Evolutionary conservation across 2,888 invertebrate species (phyloP).

Genomic region (Phragmatobia fuliginosa): DNA sequence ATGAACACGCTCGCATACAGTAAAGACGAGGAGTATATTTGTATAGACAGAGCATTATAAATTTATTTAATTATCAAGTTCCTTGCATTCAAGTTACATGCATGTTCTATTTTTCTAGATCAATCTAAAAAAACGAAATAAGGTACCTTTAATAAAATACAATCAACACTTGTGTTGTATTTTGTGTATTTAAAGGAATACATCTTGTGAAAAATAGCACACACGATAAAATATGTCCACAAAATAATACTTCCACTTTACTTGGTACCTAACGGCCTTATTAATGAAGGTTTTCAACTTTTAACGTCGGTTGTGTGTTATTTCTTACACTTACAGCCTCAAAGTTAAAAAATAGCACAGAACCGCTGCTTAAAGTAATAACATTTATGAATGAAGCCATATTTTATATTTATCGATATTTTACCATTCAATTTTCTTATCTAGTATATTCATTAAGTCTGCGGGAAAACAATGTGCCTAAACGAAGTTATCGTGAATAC

Average conservation of each 20-base stretch:
- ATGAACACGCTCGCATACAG: no score
- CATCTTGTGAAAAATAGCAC: background rate
- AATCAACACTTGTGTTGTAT: background rate
- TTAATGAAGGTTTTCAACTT: no score
- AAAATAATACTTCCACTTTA: background rate
- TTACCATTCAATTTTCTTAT: constrained; percentile 3
- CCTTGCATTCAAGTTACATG: no score
- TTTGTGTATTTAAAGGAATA: background rate
- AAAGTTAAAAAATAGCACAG: no score
- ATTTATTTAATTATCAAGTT: background rate
- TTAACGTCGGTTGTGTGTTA: no score
- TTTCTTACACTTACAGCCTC: no score
- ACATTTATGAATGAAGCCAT: no score
- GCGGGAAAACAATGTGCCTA: constrained; percentile 73
- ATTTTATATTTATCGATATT: background rate
- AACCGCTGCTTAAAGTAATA: no score
- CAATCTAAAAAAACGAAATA: background rate
- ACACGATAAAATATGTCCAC: background rate
- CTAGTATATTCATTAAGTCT: constrained; percentile 9
- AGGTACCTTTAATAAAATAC: background rate
- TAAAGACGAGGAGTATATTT: background rate
- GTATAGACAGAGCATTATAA: background rate
- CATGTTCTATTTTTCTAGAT: no score
- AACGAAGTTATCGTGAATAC: constrained; percentile 57
- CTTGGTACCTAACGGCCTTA: background rate